Evolutionary conservation across 2,888 invertebrate genomes (phyloP), one percentile per base, ranked within the genome.

Genomic region (Zaprionus bogoriensis): DNA sequence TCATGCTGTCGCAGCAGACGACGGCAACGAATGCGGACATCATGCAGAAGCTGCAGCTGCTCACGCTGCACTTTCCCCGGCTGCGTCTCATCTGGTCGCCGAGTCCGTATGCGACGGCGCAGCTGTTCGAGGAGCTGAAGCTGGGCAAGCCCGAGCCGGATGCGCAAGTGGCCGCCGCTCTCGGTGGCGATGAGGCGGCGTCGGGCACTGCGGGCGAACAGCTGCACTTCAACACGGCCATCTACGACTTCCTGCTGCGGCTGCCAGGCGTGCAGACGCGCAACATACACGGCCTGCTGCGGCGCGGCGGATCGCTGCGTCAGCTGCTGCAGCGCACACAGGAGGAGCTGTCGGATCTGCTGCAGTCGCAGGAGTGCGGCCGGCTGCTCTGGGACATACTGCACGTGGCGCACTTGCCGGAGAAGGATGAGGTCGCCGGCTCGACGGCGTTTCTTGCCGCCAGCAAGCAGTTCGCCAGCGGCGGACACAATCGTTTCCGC

Each of bases 71-170:
- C 89, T 99, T 99, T 91, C 99, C 99, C 1, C 94, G 95, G 83
- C 92, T 99, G 67, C 95, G 97, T 76, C 92, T 99, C 6, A 95
- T 99, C 28, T 99, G 99, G 99, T 98, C 98, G 9, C 97, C 98
- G 2, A 97, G 96, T 89, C 98, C 99, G 0, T 96, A 97, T 90
- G 98, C 98, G 32, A 97, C 98, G 0, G 98, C 98, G 0, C 98
- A 99, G 91, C 92, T 99, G 44, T 99, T 99, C 91, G 96, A 98
- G 88, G 98, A 99, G 91, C 92, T 99, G 0, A 99, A 99, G 95
- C 93, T 94, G 92, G 96, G 95, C 4, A 94, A 95, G 90, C 93
- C 93, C 17, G 95, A 98, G 89, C 98, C 98, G 0, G 94, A 94
- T 89, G 91, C 94, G 0, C 92, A 93, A 9, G 93, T 93, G 79